Evolutionary conservation across 1,140 invertebrate genomes (phyloP).

Genomic region (Frieseomelitta varia): DNA sequence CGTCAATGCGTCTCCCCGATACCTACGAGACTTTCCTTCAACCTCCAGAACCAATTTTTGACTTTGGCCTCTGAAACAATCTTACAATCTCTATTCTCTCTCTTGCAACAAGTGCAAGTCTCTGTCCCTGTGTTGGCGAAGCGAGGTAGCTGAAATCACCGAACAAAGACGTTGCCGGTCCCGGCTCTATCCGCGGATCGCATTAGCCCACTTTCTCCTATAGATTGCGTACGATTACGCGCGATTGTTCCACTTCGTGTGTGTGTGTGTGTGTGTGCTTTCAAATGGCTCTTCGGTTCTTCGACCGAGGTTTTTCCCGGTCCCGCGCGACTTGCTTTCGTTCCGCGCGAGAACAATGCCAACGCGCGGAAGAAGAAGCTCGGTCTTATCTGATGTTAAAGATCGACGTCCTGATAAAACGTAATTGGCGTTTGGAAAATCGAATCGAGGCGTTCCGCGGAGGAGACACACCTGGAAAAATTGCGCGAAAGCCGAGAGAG

Average conservation of each 20-base stretch:
- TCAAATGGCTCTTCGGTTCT: conserved; percentile 22
- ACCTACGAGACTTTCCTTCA: too few relatives aligned
- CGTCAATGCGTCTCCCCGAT: too few relatives aligned
- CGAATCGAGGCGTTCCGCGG: too few relatives aligned
- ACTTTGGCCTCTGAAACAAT: too few relatives aligned
- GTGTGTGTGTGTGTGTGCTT: conserved; percentile 35
- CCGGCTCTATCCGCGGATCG: conserved; percentile 17
- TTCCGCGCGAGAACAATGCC: conserved; percentile 41
- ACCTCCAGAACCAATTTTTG: too few relatives aligned
- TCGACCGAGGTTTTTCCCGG: neutral
- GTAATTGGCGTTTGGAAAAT: conserved; percentile 34
- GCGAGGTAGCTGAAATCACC: conserved; percentile 24
- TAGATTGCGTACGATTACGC: conserved; percentile 68
- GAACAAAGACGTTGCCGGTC: conserved; percentile 59
- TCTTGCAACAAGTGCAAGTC: neutral
- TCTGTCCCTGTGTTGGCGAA: too few relatives aligned
- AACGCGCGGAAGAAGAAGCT: neutral
- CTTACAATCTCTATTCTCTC: too few relatives aligned
- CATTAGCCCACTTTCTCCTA: conserved; percentile 68
- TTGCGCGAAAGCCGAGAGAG: neutral
- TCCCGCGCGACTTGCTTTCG: neutral
- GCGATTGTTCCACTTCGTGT: conserved; percentile 66
- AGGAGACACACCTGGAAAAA: conserved; percentile 19
- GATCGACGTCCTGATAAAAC: conserved; percentile 11
- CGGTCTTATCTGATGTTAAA: conserved; percentile 22